These are phyloP conservation scores for Perithous albicinctus DNA, from an alignment of 2,888 invertebrate genomes.

Conservation along the genomic window DNA sequence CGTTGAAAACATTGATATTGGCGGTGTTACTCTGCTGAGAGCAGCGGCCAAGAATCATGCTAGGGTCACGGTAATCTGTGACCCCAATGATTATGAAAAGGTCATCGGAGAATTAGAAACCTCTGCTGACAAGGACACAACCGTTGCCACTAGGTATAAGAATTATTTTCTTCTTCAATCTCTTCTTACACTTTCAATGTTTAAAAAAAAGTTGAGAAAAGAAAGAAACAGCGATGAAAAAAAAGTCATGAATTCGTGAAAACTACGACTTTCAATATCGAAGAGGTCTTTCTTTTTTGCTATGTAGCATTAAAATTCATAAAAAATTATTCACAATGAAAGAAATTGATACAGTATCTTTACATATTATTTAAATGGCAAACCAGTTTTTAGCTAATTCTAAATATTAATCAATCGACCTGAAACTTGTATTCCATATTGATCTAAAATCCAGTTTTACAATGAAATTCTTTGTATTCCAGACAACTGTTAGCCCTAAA, in stretches of 20 bases:
- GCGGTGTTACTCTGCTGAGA: slow-evolving; percentile 96
- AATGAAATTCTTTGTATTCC: slow-evolving; percentile 76
- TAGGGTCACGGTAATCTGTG: slow-evolving; percentile 97
- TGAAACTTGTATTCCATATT: no score
- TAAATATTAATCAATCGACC: no score
- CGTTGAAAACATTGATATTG: slow-evolving; percentile 98
- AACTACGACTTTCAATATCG: no score
- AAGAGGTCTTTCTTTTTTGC: no score
- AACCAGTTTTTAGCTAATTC: no score
- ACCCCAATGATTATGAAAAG: slow-evolving; percentile 93
- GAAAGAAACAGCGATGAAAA: no score
- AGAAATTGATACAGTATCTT: no score
- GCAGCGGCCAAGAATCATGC: slow-evolving; percentile 99
- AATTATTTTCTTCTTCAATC: not conserved
- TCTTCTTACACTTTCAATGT: not conserved
- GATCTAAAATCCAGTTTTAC: slow-evolving; percentile 10
- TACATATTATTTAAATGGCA: no score
- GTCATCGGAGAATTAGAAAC: slow-evolving; percentile 90
- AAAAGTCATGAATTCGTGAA: no score
- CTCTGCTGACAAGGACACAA: slow-evolving; percentile 89
- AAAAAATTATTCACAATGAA: no score
- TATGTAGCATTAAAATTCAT: no score
- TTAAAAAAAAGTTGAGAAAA: not conserved
- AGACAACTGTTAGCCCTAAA: slow-evolving; percentile 94
- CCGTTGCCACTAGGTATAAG: slow-evolving; percentile 89